Base-by-base conservation (phyloP, 2,797 vertebrate genomes). In the Phaenicophaeus curvirostris region DNA sequence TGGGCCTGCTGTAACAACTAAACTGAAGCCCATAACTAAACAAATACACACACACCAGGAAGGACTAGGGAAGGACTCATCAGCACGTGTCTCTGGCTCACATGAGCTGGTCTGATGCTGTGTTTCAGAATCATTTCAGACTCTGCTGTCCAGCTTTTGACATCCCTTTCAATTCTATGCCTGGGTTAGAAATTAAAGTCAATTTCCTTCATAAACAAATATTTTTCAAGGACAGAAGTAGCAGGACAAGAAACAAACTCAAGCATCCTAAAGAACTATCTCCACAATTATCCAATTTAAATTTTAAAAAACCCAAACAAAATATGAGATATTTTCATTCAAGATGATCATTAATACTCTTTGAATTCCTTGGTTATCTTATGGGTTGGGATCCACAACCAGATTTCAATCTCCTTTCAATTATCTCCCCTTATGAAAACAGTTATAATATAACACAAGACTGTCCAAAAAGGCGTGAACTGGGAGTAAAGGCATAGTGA, bases 81-180 rank as follows among this genome's bases (percentile, higher is more conserved):
- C 42, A 55, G 39, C 37, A 44, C 0, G 0, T 24, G 31, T 27
- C 6, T 0, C 50, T 55, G 6, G 30, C 51, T 86, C 14, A 5
- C 16, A 11, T 0, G 3, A 84, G 23, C 5, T 72, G 42, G 11
- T 30, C n/a, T 44, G 51, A 13, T 1, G 0, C 23, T 62, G 6
- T 59, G 14, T 25, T 59, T 75, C 61, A 89, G n/a, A 24, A 4
- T 73, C 18, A 33, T 6, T 61, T 72, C 27, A 86, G 62, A n/a
- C 10, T 71, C 31, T n/a, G 28, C 4, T 2, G 1, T 33, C 20
- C 8, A 53, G 11, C 13, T 62, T 31, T 57, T 84, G 31, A 23
- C 30, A 50, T 31, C 11, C 8, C 11, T 44, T 86, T 63, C 41
- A 91, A 33, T 33, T 55, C 55, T 41, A 8, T 46, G 14, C 8